These are phyloP conservation scores for Ophonus ardosiacus DNA, from an alignment of 2,888 invertebrate genomes.

Conservation along the genomic window DNA sequence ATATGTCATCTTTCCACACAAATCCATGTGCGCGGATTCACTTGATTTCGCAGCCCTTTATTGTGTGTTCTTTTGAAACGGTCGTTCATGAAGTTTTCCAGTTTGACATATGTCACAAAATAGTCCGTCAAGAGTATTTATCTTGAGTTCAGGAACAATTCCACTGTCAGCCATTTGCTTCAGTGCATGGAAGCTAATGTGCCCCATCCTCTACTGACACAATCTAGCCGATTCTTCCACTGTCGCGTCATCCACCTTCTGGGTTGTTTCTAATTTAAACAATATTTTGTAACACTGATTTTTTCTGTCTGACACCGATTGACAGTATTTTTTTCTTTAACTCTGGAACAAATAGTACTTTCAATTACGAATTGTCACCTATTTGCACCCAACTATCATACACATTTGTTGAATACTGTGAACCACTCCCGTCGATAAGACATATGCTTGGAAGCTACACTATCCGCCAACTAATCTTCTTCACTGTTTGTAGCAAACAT, in stretches of 20 bases:
- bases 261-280: too few relatives aligned
- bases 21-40: slow-evolving; percentile 59
- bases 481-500: slow-evolving; percentile 1
- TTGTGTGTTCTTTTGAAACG: too few relatives aligned
- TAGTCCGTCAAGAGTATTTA: slow-evolving; percentile 60
- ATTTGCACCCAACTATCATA: too few relatives aligned
- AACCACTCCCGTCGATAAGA: background rate
- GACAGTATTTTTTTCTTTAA: slow-evolving; percentile 71
- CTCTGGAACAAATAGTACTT: slow-evolving; percentile 69
- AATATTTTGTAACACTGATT: too few relatives aligned
- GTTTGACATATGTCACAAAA: too few relatives aligned
- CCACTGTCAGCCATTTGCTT: slow-evolving; percentile 22
- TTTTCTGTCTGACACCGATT: slow-evolving; percentile 68
- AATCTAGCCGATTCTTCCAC: slow-evolving; percentile 54
- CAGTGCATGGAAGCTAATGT: slow-evolving; percentile 58
- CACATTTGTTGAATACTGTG: too few relatives aligned
- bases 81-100: too few relatives aligned
- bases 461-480: background rate
- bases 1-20: slow-evolving; percentile 64
- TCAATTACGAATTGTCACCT: too few relatives aligned
- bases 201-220: slow-evolving; percentile 69
- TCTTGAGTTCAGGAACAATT: slow-evolving; percentile 64
- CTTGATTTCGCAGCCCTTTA: too few relatives aligned
- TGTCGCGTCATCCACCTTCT: slow-evolving; percentile 54
- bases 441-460: too few relatives aligned